Conservation (phyloP, 2,888 invertebrate species). For the Trissonchulus latispiculum region DNA sequence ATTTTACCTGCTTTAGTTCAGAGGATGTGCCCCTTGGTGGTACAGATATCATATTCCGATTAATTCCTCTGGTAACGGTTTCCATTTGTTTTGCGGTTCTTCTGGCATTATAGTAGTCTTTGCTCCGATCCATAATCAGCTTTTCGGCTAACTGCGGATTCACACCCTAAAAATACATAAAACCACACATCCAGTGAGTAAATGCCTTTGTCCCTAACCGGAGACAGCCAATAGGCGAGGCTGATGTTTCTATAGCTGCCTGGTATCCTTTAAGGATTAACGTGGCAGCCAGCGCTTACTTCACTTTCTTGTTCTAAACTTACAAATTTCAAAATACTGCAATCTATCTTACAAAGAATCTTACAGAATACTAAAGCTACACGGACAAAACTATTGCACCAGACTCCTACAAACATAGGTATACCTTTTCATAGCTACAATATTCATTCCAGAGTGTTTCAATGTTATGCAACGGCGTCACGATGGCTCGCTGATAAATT, state of each 20-base stretch:
- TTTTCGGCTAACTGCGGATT: conserved; percentile 84
- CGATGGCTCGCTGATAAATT: conserved; percentile 87
- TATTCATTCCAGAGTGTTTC: conserved; percentile 91
- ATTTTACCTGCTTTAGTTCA: conserved; percentile 41
- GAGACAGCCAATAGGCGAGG: no score
- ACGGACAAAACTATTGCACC: no score
- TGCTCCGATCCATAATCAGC: conserved; percentile 87
- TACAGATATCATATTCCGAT: conserved; percentile 85
- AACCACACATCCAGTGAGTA: no score
- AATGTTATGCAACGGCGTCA: conserved; percentile 92
- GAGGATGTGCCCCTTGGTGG: conserved; percentile 62
- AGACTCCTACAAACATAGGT: no score
- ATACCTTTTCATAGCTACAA: conserved; percentile 74
- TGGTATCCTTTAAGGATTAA: no score
- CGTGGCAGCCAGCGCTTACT: no score
- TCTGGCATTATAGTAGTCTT: conserved; percentile 94
- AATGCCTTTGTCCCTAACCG: no score
- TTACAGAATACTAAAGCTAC: no score
- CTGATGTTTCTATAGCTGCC: no score
- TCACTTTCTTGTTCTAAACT: no score
- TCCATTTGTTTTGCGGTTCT: conserved; percentile 93
- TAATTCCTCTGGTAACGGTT: conserved; percentile 82
- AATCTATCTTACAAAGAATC: no score
- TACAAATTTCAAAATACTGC: no score
- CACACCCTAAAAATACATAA: conserved; percentile 58